phyloP scores from a whole-genome alignment of 2,888 invertebrate species.

The Agriopis aurantiaria region DNA sequence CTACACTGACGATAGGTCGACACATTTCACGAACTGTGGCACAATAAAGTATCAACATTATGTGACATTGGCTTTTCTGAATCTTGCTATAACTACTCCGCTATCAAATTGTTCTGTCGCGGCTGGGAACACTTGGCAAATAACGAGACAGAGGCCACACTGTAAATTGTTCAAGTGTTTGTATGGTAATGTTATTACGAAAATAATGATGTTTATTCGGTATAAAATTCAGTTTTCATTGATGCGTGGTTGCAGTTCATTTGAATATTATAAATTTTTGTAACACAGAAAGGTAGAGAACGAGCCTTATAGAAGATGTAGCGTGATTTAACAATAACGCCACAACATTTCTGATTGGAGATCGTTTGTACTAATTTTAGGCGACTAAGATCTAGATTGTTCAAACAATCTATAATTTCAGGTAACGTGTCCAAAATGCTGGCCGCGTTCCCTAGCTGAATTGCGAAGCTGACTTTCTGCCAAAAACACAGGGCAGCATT shows the following conservation, averaged over 20 bases:
- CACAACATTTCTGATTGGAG: no score
- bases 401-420: no score
- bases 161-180: constrained; percentile 46
- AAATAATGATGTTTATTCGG: constrained; percentile 35
- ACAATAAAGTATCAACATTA: constrained; percentile 72
- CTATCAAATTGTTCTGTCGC: constrained; percentile 56
- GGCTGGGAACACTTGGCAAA: constrained; percentile 47
- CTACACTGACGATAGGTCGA: constrained; percentile 17
- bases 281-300: background rate
- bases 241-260: constrained; percentile 9
- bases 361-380: no score
- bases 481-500: no score
- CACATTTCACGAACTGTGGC: constrained; percentile 51
- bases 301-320: background rate
- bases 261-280: constrained; percentile 10
- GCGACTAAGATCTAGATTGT: no score
- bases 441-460: no score
- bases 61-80: constrained; percentile 66
- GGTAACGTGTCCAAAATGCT: no score
- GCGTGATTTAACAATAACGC: no score
- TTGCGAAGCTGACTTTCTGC: no score
- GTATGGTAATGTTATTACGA: constrained; percentile 43
- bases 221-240: constrained; percentile 26
- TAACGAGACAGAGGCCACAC: constrained; percentile 41
- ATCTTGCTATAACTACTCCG: constrained; percentile 57